Evolutionary conservation across 2,113 vertebrate species (phyloP).

Genomic region (Nyctereutes procyonoides): DNA sequence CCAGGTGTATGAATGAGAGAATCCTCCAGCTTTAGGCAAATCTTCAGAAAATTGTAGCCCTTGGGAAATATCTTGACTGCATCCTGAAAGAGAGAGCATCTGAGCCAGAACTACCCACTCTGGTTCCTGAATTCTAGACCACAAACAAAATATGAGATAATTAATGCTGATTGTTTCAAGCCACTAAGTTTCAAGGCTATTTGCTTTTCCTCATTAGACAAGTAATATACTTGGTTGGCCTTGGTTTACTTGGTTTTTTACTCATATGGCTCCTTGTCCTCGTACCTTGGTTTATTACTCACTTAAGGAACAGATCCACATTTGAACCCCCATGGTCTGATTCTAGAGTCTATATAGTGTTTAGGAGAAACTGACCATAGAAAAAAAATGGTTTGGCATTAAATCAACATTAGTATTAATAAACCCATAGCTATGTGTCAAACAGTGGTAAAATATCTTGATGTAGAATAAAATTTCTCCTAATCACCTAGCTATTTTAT

Average conservation of each 20-base stretch:
- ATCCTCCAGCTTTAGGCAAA: neutral
- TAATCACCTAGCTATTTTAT: neutral
- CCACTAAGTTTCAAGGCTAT: neutral
- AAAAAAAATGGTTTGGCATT: neutral
- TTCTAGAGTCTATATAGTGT: neutral
- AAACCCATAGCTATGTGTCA: neutral
- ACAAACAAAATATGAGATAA: neutral
- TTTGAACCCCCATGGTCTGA: neutral
- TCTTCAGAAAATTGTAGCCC: neutral
- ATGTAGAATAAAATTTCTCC: neutral
- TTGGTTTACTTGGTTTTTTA: neutral
- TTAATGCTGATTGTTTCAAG: neutral
- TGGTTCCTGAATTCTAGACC: neutral
- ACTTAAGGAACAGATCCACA: neutral
- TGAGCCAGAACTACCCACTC: neutral
- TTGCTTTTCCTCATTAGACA: neutral
- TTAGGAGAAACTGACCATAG: neutral
- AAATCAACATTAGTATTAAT: conserved; percentile 1
- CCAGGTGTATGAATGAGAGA: neutral
- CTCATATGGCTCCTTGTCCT: neutral
- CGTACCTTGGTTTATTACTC: neutral
- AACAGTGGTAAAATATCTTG: neutral
- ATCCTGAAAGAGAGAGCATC: neutral
- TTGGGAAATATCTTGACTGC: neutral
- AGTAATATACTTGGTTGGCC: neutral